These are phyloP conservation scores for Deroplatys truncata DNA, from an alignment of 2,888 invertebrate species.

Conservation along the genomic window DNA sequence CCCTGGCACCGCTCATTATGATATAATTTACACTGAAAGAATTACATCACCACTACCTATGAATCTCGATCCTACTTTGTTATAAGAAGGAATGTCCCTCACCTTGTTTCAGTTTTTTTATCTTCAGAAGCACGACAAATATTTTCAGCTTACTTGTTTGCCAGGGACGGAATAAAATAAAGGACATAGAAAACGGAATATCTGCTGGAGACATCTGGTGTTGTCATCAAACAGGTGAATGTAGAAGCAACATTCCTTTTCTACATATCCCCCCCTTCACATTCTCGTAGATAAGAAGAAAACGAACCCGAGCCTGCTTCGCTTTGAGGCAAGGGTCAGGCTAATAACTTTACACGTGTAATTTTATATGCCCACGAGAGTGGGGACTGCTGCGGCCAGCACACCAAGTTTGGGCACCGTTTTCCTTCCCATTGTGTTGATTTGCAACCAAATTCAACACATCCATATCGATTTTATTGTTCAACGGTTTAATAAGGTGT, in stretches of 20 bases:
- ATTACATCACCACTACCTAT: neutral
- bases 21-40: neutral
- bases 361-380: neutral
- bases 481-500: no score
- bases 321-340: neutral
- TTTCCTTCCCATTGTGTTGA: no score
- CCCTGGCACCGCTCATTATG: neutral
- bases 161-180: neutral
- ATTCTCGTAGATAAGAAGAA: neutral
- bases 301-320: neutral
- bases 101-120: neutral
- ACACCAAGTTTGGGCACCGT: no score
- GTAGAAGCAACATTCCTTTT: neutral
- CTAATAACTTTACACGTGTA: conserved; percentile 12
- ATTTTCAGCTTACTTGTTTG: neutral
- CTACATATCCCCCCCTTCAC: neutral
- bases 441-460: no score
- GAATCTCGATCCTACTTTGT: neutral
- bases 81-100: neutral
- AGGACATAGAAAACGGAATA: neutral
- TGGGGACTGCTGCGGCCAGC: neutral
- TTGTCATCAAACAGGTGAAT: neutral
- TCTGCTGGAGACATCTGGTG: neutral
- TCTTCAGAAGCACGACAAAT: neutral
- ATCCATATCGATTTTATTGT: no score